phyloP scores from a whole-genome alignment of 2,888 invertebrate species.

The Amphipoea lucens region DNA sequence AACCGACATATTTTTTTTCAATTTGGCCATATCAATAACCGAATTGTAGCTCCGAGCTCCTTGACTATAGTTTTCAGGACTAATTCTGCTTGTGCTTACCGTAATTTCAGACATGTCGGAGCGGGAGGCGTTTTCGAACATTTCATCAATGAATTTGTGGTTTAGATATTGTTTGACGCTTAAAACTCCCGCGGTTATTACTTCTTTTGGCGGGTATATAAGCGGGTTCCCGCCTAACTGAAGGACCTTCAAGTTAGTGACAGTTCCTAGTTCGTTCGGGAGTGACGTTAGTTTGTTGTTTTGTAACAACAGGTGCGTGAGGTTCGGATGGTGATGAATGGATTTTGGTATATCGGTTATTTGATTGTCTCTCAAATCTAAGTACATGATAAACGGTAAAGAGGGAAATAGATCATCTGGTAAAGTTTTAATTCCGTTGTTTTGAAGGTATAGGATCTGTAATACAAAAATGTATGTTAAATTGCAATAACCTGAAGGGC shows the following conservation, averaged over 20 bases:
- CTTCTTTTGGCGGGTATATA: constrained; percentile 88
- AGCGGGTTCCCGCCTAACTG: constrained; percentile 92
- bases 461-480: constrained; percentile 61
- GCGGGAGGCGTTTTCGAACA: constrained; percentile 79
- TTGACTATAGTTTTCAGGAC: constrained; percentile 68
- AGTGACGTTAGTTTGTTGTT: constrained; percentile 91
- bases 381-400: constrained; percentile 90
- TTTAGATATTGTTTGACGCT: constrained; percentile 80
- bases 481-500: background rate
- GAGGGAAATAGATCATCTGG: constrained; percentile 91
- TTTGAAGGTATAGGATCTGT: constrained; percentile 86
- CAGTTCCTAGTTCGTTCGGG: constrained; percentile 91
- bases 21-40: constrained; percentile 77
- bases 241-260: constrained; percentile 90
- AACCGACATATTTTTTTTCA: constrained; percentile 74
- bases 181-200: constrained; percentile 88
- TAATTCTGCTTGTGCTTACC: constrained; percentile 65
- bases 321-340: constrained; percentile 89
- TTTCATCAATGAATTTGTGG: constrained; percentile 78
- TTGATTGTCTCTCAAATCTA: constrained; percentile 92
- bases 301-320: constrained; percentile 92
- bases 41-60: constrained; percentile 82
- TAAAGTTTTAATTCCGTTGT: constrained; percentile 89
- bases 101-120: constrained; percentile 77
- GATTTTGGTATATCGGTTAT: constrained; percentile 89